These are phyloP conservation scores for Gortyna flavago DNA, from an alignment of 2,888 invertebrate species.

Conservation along the genomic window DNA sequence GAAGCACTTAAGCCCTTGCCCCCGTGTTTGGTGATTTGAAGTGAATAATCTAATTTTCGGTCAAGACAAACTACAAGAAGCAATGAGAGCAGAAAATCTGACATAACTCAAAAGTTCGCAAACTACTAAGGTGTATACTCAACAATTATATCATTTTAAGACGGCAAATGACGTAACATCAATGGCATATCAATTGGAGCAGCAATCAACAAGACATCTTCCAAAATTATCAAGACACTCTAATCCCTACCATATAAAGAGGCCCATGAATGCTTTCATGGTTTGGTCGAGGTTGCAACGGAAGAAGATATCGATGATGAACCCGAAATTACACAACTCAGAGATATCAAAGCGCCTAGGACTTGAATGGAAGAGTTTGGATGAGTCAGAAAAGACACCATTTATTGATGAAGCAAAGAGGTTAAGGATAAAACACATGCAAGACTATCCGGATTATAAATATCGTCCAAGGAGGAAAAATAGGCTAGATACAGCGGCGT, in stretches of 20 bases:
- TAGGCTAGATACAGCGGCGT: slow-evolving; percentile 83
- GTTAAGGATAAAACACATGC: slow-evolving; percentile 93
- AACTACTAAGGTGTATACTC: background rate
- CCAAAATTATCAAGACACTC: slow-evolving; percentile 89
- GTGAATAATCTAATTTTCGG: background rate
- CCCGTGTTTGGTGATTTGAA: slow-evolving; percentile 28
- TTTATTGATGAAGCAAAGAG: slow-evolving; percentile 97
- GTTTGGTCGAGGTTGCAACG: slow-evolving; percentile 98
- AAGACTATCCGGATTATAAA: slow-evolving; percentile 93
- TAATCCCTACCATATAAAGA: slow-evolving; percentile 94
- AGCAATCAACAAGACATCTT: slow-evolving; percentile 71
- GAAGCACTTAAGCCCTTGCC: background rate
- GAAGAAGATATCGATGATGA: slow-evolving; percentile 95
- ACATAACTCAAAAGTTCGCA: background rate
- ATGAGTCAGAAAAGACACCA: slow-evolving; percentile 94
- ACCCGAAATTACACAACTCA: slow-evolving; percentile 94
- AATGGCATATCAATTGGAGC: slow-evolving; percentile 84
- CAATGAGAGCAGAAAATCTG: background rate
- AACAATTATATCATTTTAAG: slow-evolving; percentile 9
- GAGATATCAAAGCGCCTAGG: slow-evolving; percentile 96
- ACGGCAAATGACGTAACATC: slow-evolving; percentile 60
- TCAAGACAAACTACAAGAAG: slow-evolving; percentile 7
- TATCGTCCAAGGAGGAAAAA: slow-evolving; percentile 92
- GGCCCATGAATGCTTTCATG: slow-evolving; percentile 99
- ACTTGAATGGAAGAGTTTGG: slow-evolving; percentile 95